phyloP scores from a whole-genome alignment of 1,140 invertebrate species.

The Mamestra configurata region DNA sequence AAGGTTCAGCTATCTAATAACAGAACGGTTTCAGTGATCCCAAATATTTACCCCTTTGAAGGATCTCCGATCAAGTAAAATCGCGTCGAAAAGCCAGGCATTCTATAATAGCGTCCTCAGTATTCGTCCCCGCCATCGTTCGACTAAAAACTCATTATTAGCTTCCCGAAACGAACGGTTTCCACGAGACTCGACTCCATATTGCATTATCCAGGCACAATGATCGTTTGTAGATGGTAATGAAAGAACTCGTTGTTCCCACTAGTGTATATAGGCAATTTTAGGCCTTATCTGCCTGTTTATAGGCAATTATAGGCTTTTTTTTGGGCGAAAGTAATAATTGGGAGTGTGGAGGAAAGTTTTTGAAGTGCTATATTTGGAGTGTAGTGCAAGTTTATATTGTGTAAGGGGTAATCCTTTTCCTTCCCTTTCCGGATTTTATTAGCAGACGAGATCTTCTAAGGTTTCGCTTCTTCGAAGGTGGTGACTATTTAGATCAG shows the following conservation, averaged over 20 bases:
- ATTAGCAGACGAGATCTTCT: too few relatives aligned
- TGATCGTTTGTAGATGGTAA: slow-evolving; percentile 38
- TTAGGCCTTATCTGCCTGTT: neutral
- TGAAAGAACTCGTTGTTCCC: slow-evolving; percentile 26
- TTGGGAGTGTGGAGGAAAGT: slow-evolving; percentile 3
- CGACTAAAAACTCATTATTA: slow-evolving; percentile 51
- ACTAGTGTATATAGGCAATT: neutral
- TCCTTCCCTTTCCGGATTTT: too few relatives aligned
- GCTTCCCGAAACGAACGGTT: slow-evolving; percentile 29
- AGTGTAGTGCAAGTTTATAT: too few relatives aligned
- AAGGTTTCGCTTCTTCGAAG: too few relatives aligned
- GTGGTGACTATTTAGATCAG: too few relatives aligned
- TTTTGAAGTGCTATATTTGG: neutral
- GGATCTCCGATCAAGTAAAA: neutral
- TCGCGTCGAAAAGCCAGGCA: neutral
- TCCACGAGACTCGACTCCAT: slow-evolving; percentile 33
- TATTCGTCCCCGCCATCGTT: slow-evolving; percentile 38
- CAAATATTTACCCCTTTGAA: too few relatives aligned
- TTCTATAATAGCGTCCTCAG: slow-evolving; percentile 28
- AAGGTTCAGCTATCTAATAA: too few relatives aligned
- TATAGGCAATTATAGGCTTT: slow-evolving; percentile 18
- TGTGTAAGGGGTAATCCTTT: too few relatives aligned
- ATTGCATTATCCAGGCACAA: slow-evolving; percentile 33
- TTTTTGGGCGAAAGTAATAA: slow-evolving; percentile 10
- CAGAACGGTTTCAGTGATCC: too few relatives aligned